Conservation (phyloP, 2,888 invertebrate genomes). For the Microchrysa polita region DNA sequence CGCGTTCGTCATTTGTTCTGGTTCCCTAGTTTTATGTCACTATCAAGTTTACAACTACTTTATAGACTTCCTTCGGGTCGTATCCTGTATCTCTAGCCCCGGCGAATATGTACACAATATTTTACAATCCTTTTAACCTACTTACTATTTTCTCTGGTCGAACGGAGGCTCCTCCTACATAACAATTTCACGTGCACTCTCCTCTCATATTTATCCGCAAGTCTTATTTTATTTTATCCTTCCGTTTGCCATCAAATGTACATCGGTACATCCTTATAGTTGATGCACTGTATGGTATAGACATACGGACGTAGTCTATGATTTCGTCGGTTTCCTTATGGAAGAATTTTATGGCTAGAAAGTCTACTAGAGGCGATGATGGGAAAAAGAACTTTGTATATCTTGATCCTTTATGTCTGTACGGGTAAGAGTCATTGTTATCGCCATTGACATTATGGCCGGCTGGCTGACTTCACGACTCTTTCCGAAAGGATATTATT, state of each 20-base stretch:
- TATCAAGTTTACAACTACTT: conserved; percentile 11
- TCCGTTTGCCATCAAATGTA: neutral
- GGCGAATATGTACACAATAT: conserved; percentile 6
- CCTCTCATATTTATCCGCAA: too few species aligned
- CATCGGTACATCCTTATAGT: neutral
- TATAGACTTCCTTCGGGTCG: neutral
- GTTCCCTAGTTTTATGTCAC: conserved; percentile 1
- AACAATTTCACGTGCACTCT: too few species aligned
- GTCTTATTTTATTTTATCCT: too few species aligned
- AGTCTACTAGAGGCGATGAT: neutral
- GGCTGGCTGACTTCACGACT: neutral
- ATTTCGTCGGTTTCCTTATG: neutral
- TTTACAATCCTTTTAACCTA: conserved; percentile 11
- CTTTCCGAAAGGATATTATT: conserved; percentile 1
- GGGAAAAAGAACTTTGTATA: neutral
- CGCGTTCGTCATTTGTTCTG: neutral
- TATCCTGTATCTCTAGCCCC: neutral
- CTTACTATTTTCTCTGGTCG: conserved; percentile 1
- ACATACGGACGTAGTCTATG: too few species aligned
- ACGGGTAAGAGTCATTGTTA: neutral
- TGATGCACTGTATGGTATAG: too few species aligned
- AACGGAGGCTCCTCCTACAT: neutral
- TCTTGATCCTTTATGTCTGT: neutral
- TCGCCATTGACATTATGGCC: neutral
- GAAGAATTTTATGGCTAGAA: neutral